phyloP scores from a whole-genome alignment of 2,888 invertebrate genomes.

The Parapristionchus giblindavisi region DNA sequence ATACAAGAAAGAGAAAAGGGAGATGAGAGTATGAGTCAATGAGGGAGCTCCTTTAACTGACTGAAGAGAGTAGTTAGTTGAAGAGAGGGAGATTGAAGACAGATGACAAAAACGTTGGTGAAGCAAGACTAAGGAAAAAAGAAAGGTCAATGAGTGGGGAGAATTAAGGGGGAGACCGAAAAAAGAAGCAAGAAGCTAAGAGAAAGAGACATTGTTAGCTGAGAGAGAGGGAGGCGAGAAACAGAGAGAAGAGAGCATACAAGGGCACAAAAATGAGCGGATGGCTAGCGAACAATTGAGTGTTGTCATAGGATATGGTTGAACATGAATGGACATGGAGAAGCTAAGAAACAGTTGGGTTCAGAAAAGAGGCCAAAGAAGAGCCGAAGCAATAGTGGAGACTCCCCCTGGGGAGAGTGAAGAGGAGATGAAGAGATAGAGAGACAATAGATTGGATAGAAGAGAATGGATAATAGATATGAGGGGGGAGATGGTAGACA shows the following conservation, averaged over 20 bases:
- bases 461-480: conserved; percentile 42
- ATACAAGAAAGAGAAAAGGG: conserved; percentile 16
- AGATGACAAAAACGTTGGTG: not conserved
- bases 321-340: conserved; percentile 41
- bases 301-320: conserved; percentile 38
- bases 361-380: conserved; percentile 36
- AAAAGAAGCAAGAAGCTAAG: conserved; percentile 9
- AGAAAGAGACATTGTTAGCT: conserved; percentile 26
- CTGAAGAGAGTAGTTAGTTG: not conserved
- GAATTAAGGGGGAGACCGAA: conserved; percentile 13
- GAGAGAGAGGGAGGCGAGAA: too few relatives aligned
- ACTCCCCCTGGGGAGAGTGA: conserved; percentile 3
- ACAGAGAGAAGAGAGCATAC: conserved; percentile 42
- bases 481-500: conserved; percentile 45
- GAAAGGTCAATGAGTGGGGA: conserved; percentile 24
- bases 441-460: conserved; percentile 37
- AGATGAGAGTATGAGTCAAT: conserved; percentile 2
- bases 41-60: not conserved
- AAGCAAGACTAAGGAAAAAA: not conserved
- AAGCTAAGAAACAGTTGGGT: conserved; percentile 38
- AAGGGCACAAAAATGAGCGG: conserved; percentile 34
- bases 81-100: conserved; percentile 5
- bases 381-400: not conserved
- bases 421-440: conserved; percentile 25
- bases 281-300: conserved; percentile 39